These are phyloP conservation scores for Nycticorax nycticorax DNA, from an alignment of 2,113 vertebrate species.

Conservation along the genomic window DNA sequence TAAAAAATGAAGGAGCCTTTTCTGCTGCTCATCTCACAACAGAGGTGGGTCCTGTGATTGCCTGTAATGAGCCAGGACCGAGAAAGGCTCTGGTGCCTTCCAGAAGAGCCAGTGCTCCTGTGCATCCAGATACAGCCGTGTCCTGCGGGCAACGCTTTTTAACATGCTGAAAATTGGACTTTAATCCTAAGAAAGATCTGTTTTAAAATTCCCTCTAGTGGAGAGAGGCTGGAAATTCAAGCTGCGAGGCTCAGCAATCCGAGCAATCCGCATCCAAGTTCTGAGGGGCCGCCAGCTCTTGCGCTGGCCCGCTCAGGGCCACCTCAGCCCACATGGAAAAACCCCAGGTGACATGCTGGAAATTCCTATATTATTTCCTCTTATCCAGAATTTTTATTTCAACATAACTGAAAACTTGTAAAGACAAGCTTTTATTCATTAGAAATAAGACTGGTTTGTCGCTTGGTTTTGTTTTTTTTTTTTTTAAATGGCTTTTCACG, in stretches of 20 bases:
- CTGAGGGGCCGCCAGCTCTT: neutral
- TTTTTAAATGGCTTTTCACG: neutral
- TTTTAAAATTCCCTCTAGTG: neutral
- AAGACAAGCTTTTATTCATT: neutral
- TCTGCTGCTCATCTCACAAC: rapidly evolving
- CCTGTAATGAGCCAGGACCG: rapidly evolving
- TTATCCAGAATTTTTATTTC: neutral
- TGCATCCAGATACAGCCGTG: rapidly evolving
- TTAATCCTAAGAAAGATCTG: neutral
- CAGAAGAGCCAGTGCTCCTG: neutral
- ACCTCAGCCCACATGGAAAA: rapidly evolving
- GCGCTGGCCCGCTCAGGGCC: rapidly evolving
- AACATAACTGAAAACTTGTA: neutral
- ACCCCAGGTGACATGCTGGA: neutral
- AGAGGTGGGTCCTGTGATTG: neutral
- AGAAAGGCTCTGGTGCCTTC: neutral
- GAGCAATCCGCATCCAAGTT: rapidly evolving
- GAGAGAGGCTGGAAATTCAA: neutral
- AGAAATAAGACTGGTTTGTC: neutral
- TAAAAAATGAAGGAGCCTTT: neutral
- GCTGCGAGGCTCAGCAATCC: too few relatives aligned
- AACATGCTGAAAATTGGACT: neutral
- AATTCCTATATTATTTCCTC: rapidly evolving
- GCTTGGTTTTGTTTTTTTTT: too few relatives aligned
- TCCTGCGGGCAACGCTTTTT: rapidly evolving